phyloP scores from a whole-genome alignment of 2,113 vertebrate genomes.

The Holacanthus passer region DNA sequence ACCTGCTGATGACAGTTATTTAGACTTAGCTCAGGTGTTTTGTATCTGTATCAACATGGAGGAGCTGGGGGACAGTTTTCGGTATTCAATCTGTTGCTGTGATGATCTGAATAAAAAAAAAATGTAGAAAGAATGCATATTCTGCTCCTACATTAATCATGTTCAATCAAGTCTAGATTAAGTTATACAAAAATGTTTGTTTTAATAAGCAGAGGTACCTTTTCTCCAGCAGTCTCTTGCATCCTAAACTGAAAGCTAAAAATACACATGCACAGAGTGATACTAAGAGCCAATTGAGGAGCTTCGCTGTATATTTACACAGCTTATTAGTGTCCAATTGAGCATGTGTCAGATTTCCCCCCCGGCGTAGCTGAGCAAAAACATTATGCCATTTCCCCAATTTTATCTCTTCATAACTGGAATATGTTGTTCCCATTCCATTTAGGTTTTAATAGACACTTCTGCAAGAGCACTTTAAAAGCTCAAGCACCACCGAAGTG shows the following conservation, averaged over 20 bases:
- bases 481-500: slow-evolving; percentile 74
- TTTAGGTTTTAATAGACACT: slow-evolving; percentile 79
- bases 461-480: slow-evolving; percentile 73
- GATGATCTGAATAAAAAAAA: neutral
- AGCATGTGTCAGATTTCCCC: slow-evolving; percentile 77
- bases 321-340: slow-evolving; percentile 83
- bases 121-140: slow-evolving; percentile 4
- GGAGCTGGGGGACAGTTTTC: neutral
- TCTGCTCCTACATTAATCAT: slow-evolving; percentile 32
- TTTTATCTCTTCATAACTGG: slow-evolving; percentile 75
- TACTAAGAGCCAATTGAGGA: slow-evolving; percentile 69
- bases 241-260: slow-evolving; percentile 61
- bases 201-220: slow-evolving; percentile 44
- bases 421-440: slow-evolving; percentile 78
- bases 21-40: slow-evolving; percentile 6
- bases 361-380: slow-evolving; percentile 69
- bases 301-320: slow-evolving; percentile 73
- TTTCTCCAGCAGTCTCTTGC: slow-evolving; percentile 41
- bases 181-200: slow-evolving; percentile 41
- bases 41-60: slow-evolving; percentile 25
- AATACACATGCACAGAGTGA: slow-evolving; percentile 61
- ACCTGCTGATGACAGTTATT: slow-evolving; percentile 44
- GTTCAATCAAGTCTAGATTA: slow-evolving; percentile 38
- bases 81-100: neutral
- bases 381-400: slow-evolving; percentile 74